Evolutionary conservation across 2,113 vertebrate species (phyloP).

Genomic region (Carassius auratus): DNA sequence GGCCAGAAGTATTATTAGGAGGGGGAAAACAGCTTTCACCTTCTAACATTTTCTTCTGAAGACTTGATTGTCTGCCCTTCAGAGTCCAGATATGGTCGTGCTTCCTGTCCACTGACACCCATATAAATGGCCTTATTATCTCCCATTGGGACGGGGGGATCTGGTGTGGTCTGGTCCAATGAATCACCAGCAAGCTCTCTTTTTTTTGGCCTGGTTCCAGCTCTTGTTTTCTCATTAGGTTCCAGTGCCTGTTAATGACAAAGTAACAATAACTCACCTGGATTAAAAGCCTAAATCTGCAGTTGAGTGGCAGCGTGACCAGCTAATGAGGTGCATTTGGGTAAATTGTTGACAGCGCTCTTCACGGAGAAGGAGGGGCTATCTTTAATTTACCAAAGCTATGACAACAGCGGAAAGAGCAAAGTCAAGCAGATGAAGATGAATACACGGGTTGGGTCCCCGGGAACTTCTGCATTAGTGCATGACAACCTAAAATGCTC

Average conservation of each 20-base stretch:
- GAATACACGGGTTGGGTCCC: constrained; percentile 76
- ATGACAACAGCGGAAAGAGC: constrained; percentile 79
- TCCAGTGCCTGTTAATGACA: constrained; percentile 33
- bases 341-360: constrained; percentile 87
- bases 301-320: constrained; percentile 75
- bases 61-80: constrained; percentile 58
- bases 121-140: constrained; percentile 78
- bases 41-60: constrained; percentile 45
- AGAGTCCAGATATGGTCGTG: constrained; percentile 53
- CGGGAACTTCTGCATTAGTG: constrained; percentile 82
- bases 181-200: constrained; percentile 57
- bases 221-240: constrained; percentile 62
- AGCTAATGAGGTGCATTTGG: constrained; percentile 82
- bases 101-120: constrained; percentile 59
- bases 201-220: constrained; percentile 57
- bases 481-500: constrained; percentile 84
- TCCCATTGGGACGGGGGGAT: constrained; percentile 66
- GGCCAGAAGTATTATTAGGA: not conserved
- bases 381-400: constrained; percentile 83
- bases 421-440: constrained; percentile 84
- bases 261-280: constrained; percentile 82
- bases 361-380: constrained; percentile 68
- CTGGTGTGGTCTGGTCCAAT: constrained; percentile 53
- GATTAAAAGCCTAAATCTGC: constrained; percentile 77
- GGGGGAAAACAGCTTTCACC: not conserved